phyloP scores from a whole-genome alignment of 2,797 vertebrate species.

The Cyprinodon diabolis region DNA sequence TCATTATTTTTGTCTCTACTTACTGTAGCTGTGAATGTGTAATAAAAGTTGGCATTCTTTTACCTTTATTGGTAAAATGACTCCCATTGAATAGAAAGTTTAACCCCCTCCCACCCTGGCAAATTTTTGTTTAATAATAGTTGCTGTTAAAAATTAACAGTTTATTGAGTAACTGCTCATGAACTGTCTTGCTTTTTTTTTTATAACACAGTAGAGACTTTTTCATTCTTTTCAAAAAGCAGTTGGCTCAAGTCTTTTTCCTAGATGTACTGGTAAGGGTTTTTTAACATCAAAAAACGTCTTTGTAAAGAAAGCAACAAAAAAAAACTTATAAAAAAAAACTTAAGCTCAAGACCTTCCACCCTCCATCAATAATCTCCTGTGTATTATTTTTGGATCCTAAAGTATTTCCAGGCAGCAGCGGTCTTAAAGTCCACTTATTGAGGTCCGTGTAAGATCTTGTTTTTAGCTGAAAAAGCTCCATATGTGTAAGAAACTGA shows the following conservation, averaged over 20 bases:
- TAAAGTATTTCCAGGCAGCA: not conserved
- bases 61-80: not conserved
- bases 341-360: not conserved
- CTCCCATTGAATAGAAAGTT: not conserved
- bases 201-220: not conserved
- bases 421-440: not conserved
- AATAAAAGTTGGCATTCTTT: not conserved
- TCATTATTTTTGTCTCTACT: not conserved
- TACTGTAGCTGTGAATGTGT: not conserved
- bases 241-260: not conserved
- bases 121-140: not conserved
- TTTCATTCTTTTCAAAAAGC: not conserved
- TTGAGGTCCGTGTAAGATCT: not conserved
- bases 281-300: not conserved
- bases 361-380: too few species aligned
- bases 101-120: too few species aligned
- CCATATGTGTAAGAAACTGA: too few species aligned
- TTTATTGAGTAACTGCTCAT: not conserved
- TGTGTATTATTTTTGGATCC: not conserved
- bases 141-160: not conserved
- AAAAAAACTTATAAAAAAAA: not conserved
- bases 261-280: not conserved
- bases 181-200: not conserved
- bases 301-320: not conserved
- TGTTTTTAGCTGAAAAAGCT: too few species aligned